Conservation (phyloP, 2,113 vertebrate species). For the Caranx melampygus region DNA sequence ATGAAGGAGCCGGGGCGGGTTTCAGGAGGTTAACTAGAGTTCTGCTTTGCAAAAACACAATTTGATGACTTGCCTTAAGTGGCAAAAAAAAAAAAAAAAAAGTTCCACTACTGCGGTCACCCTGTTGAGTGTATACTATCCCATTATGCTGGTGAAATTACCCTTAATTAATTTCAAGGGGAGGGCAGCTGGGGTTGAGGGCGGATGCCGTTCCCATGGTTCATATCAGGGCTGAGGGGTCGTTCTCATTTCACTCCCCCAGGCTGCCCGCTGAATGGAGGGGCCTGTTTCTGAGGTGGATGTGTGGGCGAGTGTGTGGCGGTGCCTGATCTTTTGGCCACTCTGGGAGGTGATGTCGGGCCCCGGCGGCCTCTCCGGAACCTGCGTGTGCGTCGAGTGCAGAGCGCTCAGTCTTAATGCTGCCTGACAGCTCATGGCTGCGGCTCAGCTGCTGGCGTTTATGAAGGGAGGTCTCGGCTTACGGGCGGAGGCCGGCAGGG, state of each 20-base stretch:
- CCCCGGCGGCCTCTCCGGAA: constrained; percentile 33
- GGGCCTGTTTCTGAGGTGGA: constrained; percentile 51
- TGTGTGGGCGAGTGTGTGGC: constrained; percentile 41
- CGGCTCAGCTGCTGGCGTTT: constrained; percentile 66
- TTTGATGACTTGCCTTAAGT: constrained; percentile 41
- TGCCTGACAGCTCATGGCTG: constrained; percentile 74
- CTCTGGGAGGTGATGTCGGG: constrained; percentile 35
- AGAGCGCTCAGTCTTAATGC: constrained; percentile 60
- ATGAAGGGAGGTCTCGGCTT: constrained; percentile 58
- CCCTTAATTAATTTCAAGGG: constrained; percentile 67
- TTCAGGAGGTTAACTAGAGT: constrained; percentile 45
- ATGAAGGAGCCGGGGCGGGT: constrained; percentile 24
- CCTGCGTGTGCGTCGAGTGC: constrained; percentile 21
- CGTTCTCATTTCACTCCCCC: constrained; percentile 42
- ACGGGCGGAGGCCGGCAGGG: constrained; percentile 42
- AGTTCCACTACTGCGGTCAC: constrained; percentile 21
- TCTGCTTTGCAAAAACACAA: constrained; percentile 46
- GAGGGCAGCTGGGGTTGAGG: constrained; percentile 51
- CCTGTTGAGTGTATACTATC: constrained; percentile 35
- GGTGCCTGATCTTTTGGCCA: constrained; percentile 43
- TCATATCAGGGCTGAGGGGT: constrained; percentile 43
- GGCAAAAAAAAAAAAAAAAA: constrained; percentile 48
- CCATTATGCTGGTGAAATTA: constrained; percentile 62
- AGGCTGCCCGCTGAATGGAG: constrained; percentile 41
- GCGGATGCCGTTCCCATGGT: constrained; percentile 55